Evolutionary conservation across 2,888 invertebrate species (phyloP).

Genomic region (Pheosia gnoma): DNA sequence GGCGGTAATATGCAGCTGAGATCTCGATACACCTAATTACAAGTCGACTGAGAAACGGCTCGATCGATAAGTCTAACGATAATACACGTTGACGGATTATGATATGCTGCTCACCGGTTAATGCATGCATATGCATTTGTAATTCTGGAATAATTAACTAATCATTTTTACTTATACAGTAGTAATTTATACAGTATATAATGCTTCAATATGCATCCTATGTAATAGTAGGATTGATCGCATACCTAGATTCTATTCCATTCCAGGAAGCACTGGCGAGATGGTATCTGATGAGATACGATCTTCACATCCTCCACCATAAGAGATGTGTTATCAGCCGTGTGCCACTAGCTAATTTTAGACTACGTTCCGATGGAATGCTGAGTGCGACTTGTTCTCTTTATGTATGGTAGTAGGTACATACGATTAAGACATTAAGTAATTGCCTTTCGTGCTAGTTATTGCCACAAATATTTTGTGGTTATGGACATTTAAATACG

Average conservation of each 20-base stretch:
- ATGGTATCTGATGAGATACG: conserved; percentile 43
- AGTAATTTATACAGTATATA: conserved; percentile 22
- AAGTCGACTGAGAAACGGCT: conserved; percentile 48
- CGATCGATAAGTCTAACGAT: conserved; percentile 29
- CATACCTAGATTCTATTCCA: conserved; percentile 40
- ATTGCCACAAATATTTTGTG: no score
- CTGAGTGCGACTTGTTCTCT: conserved; percentile 35
- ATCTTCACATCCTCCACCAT: no score
- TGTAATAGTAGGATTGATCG: conserved; percentile 44
- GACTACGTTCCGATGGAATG: conserved; percentile 51
- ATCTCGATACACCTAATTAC: conserved; percentile 68
- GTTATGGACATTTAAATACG: background rate
- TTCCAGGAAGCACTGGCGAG: conserved; percentile 44
- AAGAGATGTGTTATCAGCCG: conserved; percentile 53
- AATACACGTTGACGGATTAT: conserved; percentile 40
- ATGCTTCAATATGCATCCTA: conserved; percentile 18
- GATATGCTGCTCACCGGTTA: conserved; percentile 26
- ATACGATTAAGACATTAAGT: background rate
- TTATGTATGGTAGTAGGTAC: conserved; percentile 16
- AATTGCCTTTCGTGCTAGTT: no score
- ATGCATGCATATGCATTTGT: conserved; percentile 19
- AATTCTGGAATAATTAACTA: conserved; percentile 17
- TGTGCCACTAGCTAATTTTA: conserved; percentile 61
- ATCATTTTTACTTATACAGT: conserved; percentile 21
- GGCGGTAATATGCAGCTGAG: conserved; percentile 66